Evolutionary conservation across 2,888 invertebrate genomes (phyloP).

Genomic region (Caenorhabditis imperialis): DNA sequence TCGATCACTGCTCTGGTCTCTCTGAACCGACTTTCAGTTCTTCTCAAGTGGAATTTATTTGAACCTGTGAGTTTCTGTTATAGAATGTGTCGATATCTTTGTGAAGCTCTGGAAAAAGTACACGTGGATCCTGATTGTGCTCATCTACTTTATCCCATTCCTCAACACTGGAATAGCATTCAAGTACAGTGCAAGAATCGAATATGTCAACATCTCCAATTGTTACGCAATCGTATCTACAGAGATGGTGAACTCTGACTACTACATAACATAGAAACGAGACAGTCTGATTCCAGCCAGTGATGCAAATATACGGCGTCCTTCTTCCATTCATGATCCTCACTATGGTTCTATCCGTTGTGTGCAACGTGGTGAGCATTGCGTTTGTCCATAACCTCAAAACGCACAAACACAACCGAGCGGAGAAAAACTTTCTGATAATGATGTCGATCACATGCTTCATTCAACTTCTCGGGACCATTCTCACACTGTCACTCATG

Average conservation of each 20-base stretch:
- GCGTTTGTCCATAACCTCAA: conserved; percentile 1
- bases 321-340: conserved; percentile 18
- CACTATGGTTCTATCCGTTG: conserved; percentile 4
- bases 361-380: conserved; percentile 1
- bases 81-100: too few relatives aligned
- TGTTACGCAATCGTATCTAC: neutral
- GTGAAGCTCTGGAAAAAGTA: conserved; percentile 26
- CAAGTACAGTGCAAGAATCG: neutral
- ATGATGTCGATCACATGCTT: conserved; percentile 23
- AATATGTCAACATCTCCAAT: neutral
- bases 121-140: conserved; percentile 3
- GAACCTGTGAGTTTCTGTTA: conserved; percentile 15
- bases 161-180: conserved; percentile 6
- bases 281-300: conserved; percentile 7
- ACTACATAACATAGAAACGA: too few relatives aligned
- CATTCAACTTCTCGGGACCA: conserved; percentile 18
- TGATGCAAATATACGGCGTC: neutral
- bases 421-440: conserved; percentile 27
- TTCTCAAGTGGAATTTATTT: neutral
- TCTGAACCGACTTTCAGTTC: conserved; percentile 20
- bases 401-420: conserved; percentile 2
- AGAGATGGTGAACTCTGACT: neutral
- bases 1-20: conserved; percentile 13
- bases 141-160: conserved; percentile 1
- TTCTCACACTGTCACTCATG: too few relatives aligned